Conservation (phyloP, 2,797 vertebrate genomes). For the Takifugu ocellatus region DNA sequence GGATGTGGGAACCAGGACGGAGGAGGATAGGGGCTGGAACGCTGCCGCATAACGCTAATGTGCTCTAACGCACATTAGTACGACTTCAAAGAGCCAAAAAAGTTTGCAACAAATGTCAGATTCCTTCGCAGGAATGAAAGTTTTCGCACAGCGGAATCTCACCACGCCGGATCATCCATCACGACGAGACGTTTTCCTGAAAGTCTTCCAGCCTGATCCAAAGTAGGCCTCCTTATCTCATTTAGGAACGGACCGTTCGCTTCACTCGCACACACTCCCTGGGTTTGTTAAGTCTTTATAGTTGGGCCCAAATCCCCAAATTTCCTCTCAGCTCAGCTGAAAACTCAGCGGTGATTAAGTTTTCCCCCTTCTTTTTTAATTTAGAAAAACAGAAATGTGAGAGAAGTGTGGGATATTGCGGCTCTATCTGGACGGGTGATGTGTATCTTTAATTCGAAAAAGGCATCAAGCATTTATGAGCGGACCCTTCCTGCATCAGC, state of each 20-base stretch:
- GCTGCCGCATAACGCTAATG: constrained; percentile 5
- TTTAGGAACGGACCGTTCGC: neutral
- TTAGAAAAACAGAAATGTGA: neutral
- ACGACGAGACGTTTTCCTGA: neutral
- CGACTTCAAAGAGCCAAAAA: too few relatives aligned
- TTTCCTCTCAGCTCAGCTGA: constrained; percentile 5
- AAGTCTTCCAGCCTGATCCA: neutral
- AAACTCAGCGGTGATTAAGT: neutral
- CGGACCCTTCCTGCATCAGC: too few relatives aligned
- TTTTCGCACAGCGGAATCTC: neutral
- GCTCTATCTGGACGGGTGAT: neutral
- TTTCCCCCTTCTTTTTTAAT: too few relatives aligned
- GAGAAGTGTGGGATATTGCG: neutral
- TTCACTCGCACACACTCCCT: neutral
- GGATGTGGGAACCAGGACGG: constrained; percentile 68
- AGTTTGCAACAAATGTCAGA: too few relatives aligned
- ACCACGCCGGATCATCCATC: neutral
- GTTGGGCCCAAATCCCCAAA: neutral
- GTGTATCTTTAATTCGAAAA: constrained; percentile 2
- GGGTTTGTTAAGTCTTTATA: constrained; percentile 8
- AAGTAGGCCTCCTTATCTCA: constrained; percentile 1
- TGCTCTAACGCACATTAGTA: neutral
- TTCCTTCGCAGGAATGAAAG: neutral
- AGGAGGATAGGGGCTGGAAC: constrained; percentile 45
- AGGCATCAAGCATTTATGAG: neutral